Conservation (phyloP, 2,888 invertebrate species). For the Eumacrocentrus americanus region DNA sequence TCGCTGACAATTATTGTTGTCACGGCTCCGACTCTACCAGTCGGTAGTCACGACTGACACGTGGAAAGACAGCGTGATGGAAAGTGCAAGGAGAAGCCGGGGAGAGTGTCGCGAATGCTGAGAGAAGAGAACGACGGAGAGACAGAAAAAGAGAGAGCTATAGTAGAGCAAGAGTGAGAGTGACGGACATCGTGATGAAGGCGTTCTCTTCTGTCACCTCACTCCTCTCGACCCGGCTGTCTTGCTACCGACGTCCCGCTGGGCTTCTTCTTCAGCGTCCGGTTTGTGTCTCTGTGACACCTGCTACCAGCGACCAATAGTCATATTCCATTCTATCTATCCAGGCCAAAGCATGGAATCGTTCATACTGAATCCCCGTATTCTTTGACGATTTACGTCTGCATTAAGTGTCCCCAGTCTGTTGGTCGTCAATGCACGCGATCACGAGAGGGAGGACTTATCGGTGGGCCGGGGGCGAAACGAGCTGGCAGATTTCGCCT, state of each 20-base stretch:
- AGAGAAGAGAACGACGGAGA: conserved; percentile 41
- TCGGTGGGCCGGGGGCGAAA: conserved; percentile 41
- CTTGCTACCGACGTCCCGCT: conserved; percentile 13
- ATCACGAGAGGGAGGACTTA: conserved; percentile 28
- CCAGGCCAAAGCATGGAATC: too few relatives aligned
- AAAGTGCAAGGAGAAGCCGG: conserved; percentile 48
- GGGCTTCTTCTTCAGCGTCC: conserved; percentile 40
- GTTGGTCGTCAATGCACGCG: too few relatives aligned
- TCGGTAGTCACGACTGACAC: conserved; percentile 54
- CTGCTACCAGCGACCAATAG: conserved; percentile 22
- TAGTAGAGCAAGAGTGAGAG: conserved; percentile 40
- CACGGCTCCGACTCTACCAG: conserved; percentile 50
- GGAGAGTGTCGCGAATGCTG: conserved; percentile 48
- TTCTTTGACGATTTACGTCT: neutral
- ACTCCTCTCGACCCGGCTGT: conserved; percentile 33
- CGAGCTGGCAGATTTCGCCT: conserved; percentile 49
- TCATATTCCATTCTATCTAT: neutral
- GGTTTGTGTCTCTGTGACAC: conserved; percentile 46
- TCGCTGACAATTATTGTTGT: conserved; percentile 60
- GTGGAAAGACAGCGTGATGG: conserved; percentile 56
- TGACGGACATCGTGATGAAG: conserved; percentile 59
- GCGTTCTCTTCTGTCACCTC: conserved; percentile 54
- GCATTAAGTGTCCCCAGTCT: too few relatives aligned
- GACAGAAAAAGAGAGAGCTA: conserved; percentile 45
- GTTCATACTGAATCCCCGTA: too few relatives aligned